phyloP scores from a whole-genome alignment of 2,113 vertebrate species.

The Anthoscopus minutus region DNA sequence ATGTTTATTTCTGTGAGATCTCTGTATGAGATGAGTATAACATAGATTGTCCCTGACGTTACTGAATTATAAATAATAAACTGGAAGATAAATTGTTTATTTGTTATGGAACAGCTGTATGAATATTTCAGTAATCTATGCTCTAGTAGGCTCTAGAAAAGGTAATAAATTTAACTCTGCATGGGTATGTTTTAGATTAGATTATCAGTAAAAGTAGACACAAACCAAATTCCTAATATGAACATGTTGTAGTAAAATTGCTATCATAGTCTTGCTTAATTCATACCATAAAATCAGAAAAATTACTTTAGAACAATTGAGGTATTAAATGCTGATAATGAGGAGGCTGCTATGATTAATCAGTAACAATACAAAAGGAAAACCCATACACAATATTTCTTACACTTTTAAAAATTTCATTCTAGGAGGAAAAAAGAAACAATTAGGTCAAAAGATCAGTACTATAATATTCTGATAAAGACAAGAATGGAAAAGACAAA shows the following conservation, averaged over 20 bases:
- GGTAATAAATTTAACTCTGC: not conserved
- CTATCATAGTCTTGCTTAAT: not conserved
- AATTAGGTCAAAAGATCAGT: not conserved
- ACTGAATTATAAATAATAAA: slow-evolving; percentile 62
- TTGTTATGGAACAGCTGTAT: slow-evolving; percentile 29
- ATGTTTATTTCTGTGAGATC: slow-evolving; percentile 38
- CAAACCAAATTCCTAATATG: not conserved
- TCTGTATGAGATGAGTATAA: slow-evolving; percentile 28
- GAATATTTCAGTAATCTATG: slow-evolving; percentile 37
- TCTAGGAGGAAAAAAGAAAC: not conserved
- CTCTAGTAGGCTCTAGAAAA: slow-evolving; percentile 20
- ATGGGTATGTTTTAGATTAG: slow-evolving; percentile 24
- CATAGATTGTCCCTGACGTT: slow-evolving; percentile 48
- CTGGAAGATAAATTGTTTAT: slow-evolving; percentile 49
- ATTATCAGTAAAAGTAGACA: not conserved
- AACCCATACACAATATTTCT: not conserved
- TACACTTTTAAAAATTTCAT: not conserved
- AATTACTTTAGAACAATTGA: not conserved
- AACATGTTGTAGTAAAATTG: not conserved
- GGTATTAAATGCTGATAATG: not conserved
- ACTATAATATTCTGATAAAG: not conserved
- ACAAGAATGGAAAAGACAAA: not conserved
- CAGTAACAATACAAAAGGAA: not conserved
- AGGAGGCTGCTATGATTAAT: not conserved
- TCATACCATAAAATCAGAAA: not conserved